Evolutionary conservation across 2,888 invertebrate species (phyloP).

Genomic region (Eristalis arbustorum): DNA sequence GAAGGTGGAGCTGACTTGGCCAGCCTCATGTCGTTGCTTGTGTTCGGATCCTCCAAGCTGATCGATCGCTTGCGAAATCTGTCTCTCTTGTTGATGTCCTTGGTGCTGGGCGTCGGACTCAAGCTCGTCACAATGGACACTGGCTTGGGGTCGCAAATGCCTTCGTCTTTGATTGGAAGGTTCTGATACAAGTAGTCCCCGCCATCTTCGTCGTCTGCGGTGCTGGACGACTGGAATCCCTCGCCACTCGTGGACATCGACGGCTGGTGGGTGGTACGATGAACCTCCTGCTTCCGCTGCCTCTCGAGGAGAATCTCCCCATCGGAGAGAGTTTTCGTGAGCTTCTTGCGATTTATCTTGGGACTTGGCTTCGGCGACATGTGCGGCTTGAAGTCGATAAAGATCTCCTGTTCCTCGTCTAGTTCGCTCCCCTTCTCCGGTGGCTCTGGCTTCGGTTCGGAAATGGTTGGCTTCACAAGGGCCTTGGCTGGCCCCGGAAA

Average conservation of each 20-base stretch:
- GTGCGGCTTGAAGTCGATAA: slow-evolving; percentile 92
- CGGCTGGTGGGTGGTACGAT: slow-evolving; percentile 25
- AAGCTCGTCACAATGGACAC: slow-evolving; percentile 65
- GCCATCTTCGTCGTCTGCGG: slow-evolving; percentile 65
- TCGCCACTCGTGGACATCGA: slow-evolving; percentile 39
- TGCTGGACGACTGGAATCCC: slow-evolving; percentile 33
- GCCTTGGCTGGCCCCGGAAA: slow-evolving; percentile 29
- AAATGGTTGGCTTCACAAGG: slow-evolving; percentile 74
- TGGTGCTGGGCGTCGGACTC: slow-evolving; percentile 72
- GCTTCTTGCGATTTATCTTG: slow-evolving; percentile 80
- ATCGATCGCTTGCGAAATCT: slow-evolving; percentile 88
- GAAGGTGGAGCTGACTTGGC: slow-evolving; percentile 86
- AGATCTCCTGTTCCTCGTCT: slow-evolving; percentile 88
- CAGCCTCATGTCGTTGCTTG: slow-evolving; percentile 76
- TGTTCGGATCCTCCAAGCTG: slow-evolving; percentile 84
- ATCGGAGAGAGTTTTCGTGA: slow-evolving; percentile 89
- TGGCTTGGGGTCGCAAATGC: slow-evolving; percentile 62
- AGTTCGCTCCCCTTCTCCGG: slow-evolving; percentile 73
- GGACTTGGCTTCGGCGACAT: slow-evolving; percentile 85
- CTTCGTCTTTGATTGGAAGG: slow-evolving; percentile 73
- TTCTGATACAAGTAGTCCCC: slow-evolving; percentile 77
- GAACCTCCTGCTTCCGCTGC: slow-evolving; percentile 48
- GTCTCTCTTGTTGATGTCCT: slow-evolving; percentile 81
- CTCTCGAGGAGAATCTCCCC: slow-evolving; percentile 57
- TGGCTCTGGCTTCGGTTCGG: slow-evolving; percentile 74